Evolutionary conservation across 2,113 vertebrate genomes (phyloP), one percentile per base, ranked within the genome.

Genomic region (Poecilia latipinna): DNA sequence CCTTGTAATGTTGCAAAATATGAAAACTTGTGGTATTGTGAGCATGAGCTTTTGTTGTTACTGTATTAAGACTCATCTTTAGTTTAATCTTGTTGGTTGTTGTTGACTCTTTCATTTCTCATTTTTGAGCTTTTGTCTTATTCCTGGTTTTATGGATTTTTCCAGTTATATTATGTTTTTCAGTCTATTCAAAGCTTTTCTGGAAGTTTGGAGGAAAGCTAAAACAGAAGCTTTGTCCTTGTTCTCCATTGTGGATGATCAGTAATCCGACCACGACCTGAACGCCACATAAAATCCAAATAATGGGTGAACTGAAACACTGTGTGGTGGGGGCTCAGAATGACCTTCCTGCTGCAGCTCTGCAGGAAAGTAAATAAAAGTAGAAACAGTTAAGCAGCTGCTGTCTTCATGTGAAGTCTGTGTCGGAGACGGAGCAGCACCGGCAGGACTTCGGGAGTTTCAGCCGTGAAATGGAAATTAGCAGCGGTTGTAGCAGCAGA

Each of bases 391-490:
- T 57, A 57, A 57, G 24, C 22, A 57, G 24, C 22, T 24, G 51
- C 51, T 57, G 51, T n/a, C 22, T 57, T 57, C 51, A n/a, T 57
- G 51, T 24, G 17, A 57, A 57, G 22, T 57, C 51, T 57, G 51
- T 57, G 48, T 54, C 15, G 48, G 48, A 22, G 44, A 11, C 4
- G 22, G 5, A 57, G 51, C 51, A 57, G 51, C 51, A 57, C 60
- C 12, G 28, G 8, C 29, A 31, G 6, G 29, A 29, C 28, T 29
- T 13, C 61, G 15, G 28, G 29, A 94, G 90, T 94, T 94, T 95
- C 91, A 92, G 92, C 92, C 91, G 87, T 95, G 94, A 94, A 96
- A 95, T 94, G 94, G 92, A 89, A 94, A 94, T 91, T 84, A 95
- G 82, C 91, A 95, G 94, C 91, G 95, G 94, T 92, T 93, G 91